A percentile compares a stretch with the other conserved stretches of the same genome.
phyloP scores from a whole-genome alignment of 2,113 vertebrate species.

The Hydrolagus affinis region DNA sequence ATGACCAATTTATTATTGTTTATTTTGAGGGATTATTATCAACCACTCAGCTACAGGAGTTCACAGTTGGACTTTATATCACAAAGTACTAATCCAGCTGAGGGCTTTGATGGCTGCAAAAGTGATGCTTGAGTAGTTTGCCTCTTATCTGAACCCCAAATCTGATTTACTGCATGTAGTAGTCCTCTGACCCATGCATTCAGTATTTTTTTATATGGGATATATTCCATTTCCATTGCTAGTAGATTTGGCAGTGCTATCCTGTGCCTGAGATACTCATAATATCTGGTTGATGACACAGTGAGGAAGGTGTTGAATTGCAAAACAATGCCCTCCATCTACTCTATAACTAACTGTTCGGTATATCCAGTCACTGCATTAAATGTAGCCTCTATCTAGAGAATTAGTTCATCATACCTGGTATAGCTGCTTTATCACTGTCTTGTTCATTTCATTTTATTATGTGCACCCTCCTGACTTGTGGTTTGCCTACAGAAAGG shows the following conservation, averaged over 20 bases:
- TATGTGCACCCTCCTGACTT: background rate
- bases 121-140: background rate
- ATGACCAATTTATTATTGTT: too few species aligned
- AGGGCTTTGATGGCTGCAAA: background rate
- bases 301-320: background rate
- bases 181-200: background rate
- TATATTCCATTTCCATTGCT: background rate
- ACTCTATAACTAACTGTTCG: conserved; percentile 1
- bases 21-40: too few species aligned
- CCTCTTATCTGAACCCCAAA: background rate
- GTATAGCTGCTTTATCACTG: background rate
- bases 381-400: background rate
- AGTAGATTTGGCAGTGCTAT: background rate
- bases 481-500: background rate
- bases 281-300: background rate
- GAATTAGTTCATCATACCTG: background rate
- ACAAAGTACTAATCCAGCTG: background rate
- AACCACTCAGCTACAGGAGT: too few species aligned
- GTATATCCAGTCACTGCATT: conserved; percentile 1
- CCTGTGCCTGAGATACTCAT: background rate
- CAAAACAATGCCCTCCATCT: background rate
- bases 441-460: background rate
- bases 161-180: background rate
- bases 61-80: background rate
- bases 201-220: background rate